Evolutionary conservation across 2,888 invertebrate genomes (phyloP).

Genomic region (Belgica antarctica): DNA sequence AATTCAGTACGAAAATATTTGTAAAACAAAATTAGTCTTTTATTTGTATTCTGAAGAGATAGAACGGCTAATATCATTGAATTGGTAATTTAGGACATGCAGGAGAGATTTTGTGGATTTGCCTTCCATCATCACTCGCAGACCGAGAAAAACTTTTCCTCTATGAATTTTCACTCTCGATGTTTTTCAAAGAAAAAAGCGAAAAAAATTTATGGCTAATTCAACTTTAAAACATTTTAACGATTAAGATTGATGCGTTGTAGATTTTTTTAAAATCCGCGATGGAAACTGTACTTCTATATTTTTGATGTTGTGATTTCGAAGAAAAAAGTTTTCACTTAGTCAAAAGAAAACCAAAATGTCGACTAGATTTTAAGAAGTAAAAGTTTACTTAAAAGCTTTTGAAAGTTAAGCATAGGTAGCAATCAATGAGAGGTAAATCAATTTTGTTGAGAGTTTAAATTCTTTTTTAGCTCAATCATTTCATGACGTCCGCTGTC

Average conservation of each 20-base stretch:
- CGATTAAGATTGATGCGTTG: neutral
- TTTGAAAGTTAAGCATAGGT: neutral
- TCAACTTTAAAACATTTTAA: neutral
- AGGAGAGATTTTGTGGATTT: too few relatives aligned
- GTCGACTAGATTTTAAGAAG: neutral
- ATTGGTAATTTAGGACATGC: too few relatives aligned
- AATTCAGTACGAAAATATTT: too few relatives aligned
- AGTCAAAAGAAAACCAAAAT: neutral
- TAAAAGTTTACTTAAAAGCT: neutral
- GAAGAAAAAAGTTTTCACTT: neutral
- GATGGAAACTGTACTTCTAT: neutral
- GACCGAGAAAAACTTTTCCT: neutral
- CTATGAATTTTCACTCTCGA: neutral
- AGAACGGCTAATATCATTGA: too few relatives aligned
- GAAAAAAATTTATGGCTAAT: neutral
- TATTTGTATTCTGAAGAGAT: too few relatives aligned
- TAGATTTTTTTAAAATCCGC: constrained; percentile 1
- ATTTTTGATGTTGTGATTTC: constrained; percentile 18
- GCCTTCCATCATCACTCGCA: too few relatives aligned
- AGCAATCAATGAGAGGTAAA: constrained; percentile 17
- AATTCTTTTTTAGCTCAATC: constrained; percentile 9
- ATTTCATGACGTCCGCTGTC: too few relatives aligned
- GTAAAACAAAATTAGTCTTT: too few relatives aligned
- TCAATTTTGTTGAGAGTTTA: neutral
- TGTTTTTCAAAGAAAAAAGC: neutral